Percentiles rank a stretch among this genome's conserved stretches.
Conservation (phyloP, 2,797 vertebrate genomes). For the Eupleurogrammus muticus region DNA sequence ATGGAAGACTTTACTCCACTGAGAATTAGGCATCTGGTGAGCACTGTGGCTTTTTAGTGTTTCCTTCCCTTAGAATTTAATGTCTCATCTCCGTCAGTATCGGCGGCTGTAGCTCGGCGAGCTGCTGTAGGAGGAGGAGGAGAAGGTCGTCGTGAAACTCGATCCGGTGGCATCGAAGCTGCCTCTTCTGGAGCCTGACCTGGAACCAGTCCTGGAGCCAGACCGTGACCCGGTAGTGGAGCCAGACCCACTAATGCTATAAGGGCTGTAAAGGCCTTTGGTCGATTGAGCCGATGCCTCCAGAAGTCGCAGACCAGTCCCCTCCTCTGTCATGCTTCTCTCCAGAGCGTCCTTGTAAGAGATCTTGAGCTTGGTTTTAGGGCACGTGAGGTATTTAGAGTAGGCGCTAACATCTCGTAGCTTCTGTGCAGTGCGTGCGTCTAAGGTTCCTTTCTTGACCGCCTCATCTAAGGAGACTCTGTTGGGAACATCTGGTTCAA, state of each 20-base stretch:
- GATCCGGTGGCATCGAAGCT: slow-evolving; percentile 95
- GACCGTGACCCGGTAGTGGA: slow-evolving; percentile 92
- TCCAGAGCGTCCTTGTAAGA: slow-evolving; percentile 99
- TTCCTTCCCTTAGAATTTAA: slow-evolving; percentile 66
- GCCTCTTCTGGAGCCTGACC: slow-evolving; percentile 93
- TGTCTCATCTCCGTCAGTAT: slow-evolving; percentile 71
- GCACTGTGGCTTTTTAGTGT: slow-evolving; percentile 64
- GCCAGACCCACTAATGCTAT: slow-evolving; percentile 92
- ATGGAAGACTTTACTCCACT: slow-evolving; percentile 66
- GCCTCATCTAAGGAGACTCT: slow-evolving; percentile 93
- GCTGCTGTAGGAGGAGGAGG: slow-evolving; percentile 90
- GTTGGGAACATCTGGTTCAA: slow-evolving; percentile 89
- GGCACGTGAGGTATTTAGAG: slow-evolving; percentile 97
- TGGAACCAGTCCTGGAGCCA: slow-evolving; percentile 92
- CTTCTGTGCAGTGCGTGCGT: slow-evolving; percentile 94
- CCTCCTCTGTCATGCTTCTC: slow-evolving; percentile 96
- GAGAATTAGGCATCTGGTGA: slow-evolving; percentile 84
- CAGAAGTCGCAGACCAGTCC: slow-evolving; percentile 90
- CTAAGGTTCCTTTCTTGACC: slow-evolving; percentile 92
- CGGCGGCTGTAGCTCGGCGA: slow-evolving; percentile 92
- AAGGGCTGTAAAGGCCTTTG: slow-evolving; percentile 98
- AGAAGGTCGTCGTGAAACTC: slow-evolving; percentile 92
- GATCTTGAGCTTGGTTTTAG: slow-evolving; percentile 98
- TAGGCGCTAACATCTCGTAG: slow-evolving; percentile 92
- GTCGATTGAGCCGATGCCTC: slow-evolving; percentile 96